phyloP scores from a whole-genome alignment of 2,113 vertebrate species.

The Psammodynastes pulverulentus region DNA sequence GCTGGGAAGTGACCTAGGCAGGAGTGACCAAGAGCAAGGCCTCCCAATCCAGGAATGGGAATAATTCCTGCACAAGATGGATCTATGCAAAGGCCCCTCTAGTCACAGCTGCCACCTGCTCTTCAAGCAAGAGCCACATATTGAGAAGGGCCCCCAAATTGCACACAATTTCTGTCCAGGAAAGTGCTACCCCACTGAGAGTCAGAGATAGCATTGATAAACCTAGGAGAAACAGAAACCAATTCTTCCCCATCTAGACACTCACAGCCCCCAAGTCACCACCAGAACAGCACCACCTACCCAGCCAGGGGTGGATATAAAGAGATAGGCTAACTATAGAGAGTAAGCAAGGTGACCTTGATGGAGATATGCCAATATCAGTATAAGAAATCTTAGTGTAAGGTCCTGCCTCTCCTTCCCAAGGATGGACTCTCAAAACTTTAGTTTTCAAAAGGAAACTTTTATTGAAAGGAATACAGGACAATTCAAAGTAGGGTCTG shows the following conservation, averaged over 20 bases:
- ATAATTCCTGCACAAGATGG: not conserved
- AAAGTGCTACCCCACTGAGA: not conserved
- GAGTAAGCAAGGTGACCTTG: not conserved
- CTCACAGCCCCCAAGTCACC: not conserved
- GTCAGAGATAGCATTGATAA: not conserved
- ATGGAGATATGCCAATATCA: not conserved
- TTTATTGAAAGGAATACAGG: too few species aligned
- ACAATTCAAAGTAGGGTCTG: too few species aligned
- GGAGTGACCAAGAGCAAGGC: not conserved
- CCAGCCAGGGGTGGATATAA: not conserved
- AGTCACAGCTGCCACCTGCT: not conserved
- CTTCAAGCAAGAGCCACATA: not conserved
- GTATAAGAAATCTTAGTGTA: not conserved
- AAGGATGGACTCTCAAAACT: too few species aligned
- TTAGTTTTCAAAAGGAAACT: too few species aligned
- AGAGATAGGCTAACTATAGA: too few species aligned
- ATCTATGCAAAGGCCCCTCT: not conserved
- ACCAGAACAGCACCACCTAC: not conserved
- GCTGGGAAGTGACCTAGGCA: not conserved
- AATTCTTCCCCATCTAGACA: not conserved
- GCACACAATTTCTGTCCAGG: not conserved
- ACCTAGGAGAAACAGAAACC: not conserved
- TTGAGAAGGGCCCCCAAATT: not conserved
- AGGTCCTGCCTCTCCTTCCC: too few species aligned
- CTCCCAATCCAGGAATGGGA: not conserved